phyloP scores from a whole-genome alignment of 1,140 invertebrate genomes.

The Leptopilina boulardi region DNA sequence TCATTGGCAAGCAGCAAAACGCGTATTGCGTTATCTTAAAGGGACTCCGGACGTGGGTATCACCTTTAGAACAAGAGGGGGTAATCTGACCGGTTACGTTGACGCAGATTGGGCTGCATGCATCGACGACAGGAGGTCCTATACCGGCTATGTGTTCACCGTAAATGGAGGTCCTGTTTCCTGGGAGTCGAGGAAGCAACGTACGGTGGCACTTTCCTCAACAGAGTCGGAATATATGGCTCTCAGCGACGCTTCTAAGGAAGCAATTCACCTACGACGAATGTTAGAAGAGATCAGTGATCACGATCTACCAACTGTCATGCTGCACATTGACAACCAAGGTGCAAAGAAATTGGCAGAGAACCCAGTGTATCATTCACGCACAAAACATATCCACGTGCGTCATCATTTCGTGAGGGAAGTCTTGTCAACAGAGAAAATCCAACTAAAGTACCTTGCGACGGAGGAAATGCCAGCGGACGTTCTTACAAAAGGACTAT shows the following conservation, averaged over 20 bases:
- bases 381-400: constrained; percentile 54
- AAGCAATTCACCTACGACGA: constrained; percentile 62
- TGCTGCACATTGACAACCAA: constrained; percentile 40
- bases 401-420: constrained; percentile 52
- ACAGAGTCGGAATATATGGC: constrained; percentile 73
- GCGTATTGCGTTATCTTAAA: constrained; percentile 53
- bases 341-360: constrained; percentile 42
- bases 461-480: constrained; percentile 24
- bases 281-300: constrained; percentile 32
- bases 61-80: not conserved
- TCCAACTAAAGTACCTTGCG: not conserved
- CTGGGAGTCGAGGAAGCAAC: constrained; percentile 64
- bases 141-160: constrained; percentile 58
- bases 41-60: constrained; percentile 41
- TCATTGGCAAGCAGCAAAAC: constrained; percentile 47
- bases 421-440: constrained; percentile 7
- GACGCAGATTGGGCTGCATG: constrained; percentile 63
- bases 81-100: constrained; percentile 42
- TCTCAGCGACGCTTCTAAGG: constrained; percentile 67
- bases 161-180: constrained; percentile 46
- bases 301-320: not conserved
- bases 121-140: constrained; percentile 58
- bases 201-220: constrained; percentile 57
- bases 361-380: constrained; percentile 46
- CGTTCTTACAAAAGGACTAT: not conserved